A percentile compares a stretch with the other conserved stretches of the same genome.
Evolutionary conservation across 2,797 vertebrate species (phyloP).

Genomic region (Gymnopithys bicolor): DNA sequence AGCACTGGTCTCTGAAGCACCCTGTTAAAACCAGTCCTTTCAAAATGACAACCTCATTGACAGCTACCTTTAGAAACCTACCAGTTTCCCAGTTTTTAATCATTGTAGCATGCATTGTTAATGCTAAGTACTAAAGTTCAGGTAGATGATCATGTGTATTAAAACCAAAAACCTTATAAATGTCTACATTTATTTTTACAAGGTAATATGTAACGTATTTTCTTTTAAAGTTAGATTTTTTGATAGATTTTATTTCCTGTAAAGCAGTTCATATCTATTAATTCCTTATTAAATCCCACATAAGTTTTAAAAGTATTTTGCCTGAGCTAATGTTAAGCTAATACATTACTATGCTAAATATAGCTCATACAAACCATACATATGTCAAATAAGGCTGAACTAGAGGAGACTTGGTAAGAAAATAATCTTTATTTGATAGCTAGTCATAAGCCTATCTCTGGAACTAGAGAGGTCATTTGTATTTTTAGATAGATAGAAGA

Average conservation of each 20-base stretch:
- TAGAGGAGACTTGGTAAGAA: not conserved
- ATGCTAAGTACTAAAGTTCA: not conserved
- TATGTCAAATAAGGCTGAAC: not conserved
- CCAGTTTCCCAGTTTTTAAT: not conserved
- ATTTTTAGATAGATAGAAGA: not conserved
- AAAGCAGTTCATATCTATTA: conserved; percentile 5
- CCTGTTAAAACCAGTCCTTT: not conserved
- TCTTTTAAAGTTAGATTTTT: not conserved
- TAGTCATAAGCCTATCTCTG: not conserved
- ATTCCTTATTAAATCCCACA: conserved; percentile 23
- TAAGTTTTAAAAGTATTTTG: conserved; percentile 19
- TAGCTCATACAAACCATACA: not conserved
- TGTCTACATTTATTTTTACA: not conserved
- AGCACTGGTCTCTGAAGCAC: not conserved
- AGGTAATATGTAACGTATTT: not conserved
- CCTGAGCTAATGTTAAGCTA: not conserved
- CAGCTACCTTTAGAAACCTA: not conserved
- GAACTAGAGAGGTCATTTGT: not conserved
- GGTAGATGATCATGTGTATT: not conserved
- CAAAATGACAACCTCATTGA: not conserved
- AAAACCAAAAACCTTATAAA: conserved; percentile 15
- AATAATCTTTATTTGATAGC: conserved; percentile 29
- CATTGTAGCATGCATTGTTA: not conserved
- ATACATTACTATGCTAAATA: not conserved
- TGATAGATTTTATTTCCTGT: conserved; percentile 36